Evolutionary conservation across 2,888 invertebrate genomes (phyloP), one percentile per base, ranked within the genome.

Genomic region (Lasiommata megera): DNA sequence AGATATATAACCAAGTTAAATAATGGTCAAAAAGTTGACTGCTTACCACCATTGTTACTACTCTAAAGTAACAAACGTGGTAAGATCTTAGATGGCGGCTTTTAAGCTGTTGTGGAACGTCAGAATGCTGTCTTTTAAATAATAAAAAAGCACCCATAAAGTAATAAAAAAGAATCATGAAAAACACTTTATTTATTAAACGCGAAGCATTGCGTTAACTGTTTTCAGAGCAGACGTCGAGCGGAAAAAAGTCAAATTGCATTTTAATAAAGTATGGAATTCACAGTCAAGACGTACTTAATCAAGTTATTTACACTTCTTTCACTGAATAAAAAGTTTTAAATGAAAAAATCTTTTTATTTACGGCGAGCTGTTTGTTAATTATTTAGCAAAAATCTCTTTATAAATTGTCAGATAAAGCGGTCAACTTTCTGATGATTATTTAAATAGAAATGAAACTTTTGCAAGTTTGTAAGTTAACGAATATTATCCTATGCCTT

Each of bases 211-310:
- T 38, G 38, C 28, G 37, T 50, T 50, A 50, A 50, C 50, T 37
- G 37, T 38, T 50, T 28, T 38, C 28, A 12, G 18, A 50, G 36
- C 23, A 2, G 23, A 2, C 23, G 23, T 28, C 50, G 50, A 28
- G 38, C 50, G 50, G 37, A 50, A 38, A 47, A 50, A 50, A 50
- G 50, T 37, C 50, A 50, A 28, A 50, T 50, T 50, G 50, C 37
- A 38, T 50, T 50, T 50, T 50, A 50, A 50, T 50, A 50, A 50
- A 50, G 38, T 37, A 50, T 50, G 50, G 37, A 50, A 28, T 50
- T 50, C 37, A 16, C 37, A 50, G 50, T 50, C 37, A 50, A 37
- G 50, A 50, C 36, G 34, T 43, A 43, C 43, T 53, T 36, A 43
- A 44, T 36, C 53, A 53, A 53, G 34, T 43, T 36, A 53, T 53